phyloP scores from a whole-genome alignment of 1,140 invertebrate genomes.

The Homalodisca vitripennis region DNA sequence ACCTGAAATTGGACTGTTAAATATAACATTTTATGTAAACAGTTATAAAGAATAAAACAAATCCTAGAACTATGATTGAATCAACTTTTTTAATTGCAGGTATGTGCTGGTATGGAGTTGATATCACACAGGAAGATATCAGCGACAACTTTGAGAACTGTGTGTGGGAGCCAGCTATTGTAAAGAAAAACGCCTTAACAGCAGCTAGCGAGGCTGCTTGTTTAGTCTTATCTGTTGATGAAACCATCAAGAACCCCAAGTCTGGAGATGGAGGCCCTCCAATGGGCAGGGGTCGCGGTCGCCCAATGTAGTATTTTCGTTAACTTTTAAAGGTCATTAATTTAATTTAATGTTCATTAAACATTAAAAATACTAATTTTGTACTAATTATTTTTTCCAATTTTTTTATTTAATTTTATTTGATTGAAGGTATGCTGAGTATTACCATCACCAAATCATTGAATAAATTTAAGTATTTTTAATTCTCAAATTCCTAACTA shows the following conservation, averaged over 20 bases:
- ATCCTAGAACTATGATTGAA: no score
- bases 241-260: constrained; percentile 94
- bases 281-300: constrained; percentile 25
- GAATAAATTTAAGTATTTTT: no score
- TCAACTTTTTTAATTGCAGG: no score
- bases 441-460: no score
- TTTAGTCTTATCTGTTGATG: constrained; percentile 95
- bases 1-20: no score
- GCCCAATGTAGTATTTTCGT: constrained; percentile 14
- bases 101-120: constrained; percentile 92
- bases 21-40: no score
- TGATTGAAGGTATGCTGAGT: no score
- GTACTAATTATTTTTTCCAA: background rate
- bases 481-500: no score
- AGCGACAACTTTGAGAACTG: constrained; percentile 91
- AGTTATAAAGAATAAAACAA: no score
- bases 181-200: constrained; percentile 96
- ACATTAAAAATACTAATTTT: background rate
- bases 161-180: constrained; percentile 96
- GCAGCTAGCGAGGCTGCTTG: constrained; percentile 96
- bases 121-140: constrained; percentile 92
- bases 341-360: background rate
- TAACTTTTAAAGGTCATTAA: background rate
- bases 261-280: constrained; percentile 47
- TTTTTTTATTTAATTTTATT: no score